Conservation (phyloP, 1,140 invertebrate species). For the Tribolium madens region DNA sequence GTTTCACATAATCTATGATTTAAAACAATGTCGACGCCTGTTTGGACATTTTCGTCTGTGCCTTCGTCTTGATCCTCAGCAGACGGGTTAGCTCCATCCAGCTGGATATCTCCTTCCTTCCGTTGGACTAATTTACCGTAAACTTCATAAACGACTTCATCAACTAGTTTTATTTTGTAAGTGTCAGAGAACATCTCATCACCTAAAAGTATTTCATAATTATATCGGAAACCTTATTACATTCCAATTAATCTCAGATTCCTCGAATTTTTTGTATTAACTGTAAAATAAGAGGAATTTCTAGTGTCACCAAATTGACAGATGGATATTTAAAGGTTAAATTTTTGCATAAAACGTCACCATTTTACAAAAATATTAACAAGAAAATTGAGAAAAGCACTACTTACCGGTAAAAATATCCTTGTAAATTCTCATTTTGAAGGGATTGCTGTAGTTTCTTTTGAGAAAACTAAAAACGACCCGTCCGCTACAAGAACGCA, state of each 20-base stretch:
- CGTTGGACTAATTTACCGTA: conserved; percentile 87
- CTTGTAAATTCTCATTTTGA: conserved; percentile 95
- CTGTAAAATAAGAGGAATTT: not conserved
- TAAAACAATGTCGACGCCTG: conserved; percentile 92
- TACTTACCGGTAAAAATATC: conserved; percentile 91
- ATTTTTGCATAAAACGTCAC: conserved; percentile 28
- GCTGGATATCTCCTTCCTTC: conserved; percentile 80
- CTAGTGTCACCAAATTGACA: conserved; percentile 48
- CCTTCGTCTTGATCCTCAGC: conserved; percentile 92
- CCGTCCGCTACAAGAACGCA: conserved; percentile 4
- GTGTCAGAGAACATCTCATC: conserved; percentile 99
- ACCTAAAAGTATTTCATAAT: conserved; percentile 71
- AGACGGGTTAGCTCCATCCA: conserved; percentile 93
- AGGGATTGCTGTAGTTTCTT: conserved; percentile 62
- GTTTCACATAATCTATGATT: conserved; percentile 92
- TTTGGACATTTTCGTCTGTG: conserved; percentile 78
- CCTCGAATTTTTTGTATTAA: too few relatives aligned
- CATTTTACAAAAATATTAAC: conserved; percentile 26
- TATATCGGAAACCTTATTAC: too few relatives aligned
- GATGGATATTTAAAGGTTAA: conserved; percentile 41
- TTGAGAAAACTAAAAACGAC: conserved; percentile 30
- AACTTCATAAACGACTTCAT: conserved; percentile 96
- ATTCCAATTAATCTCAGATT: too few relatives aligned
- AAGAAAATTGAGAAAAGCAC: conserved; percentile 21
- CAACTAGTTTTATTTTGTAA: conserved; percentile 94